Base-by-base conservation (phyloP, 2,113 vertebrate genomes). In the Haemorhous mexicanus region DNA sequence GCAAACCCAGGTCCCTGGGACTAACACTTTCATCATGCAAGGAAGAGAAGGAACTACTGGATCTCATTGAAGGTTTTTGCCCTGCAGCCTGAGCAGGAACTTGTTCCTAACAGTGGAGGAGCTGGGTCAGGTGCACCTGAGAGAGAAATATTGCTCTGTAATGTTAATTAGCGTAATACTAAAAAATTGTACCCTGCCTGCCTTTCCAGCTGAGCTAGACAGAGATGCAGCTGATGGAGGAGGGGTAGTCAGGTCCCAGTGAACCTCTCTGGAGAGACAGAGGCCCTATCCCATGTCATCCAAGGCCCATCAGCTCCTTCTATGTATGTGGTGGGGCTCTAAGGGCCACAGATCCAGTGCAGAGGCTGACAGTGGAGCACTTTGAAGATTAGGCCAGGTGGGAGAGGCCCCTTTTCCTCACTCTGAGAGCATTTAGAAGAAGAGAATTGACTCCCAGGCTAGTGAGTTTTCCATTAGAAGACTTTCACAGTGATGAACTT, bases 251-350 rank as follows among this genome's bases (percentile, higher is more conserved):
- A 52, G 46, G 6, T 64, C 41, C 18, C 28, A 58, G 7, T 35
- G 35, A 37, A 44, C 22, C 5, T 28, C 24, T 78, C 69, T 68
- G 49, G 35, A 64, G 69, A 47, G 11, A 27, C 55, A 69, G 24
- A 88, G 15, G 4, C 23, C 26, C 13, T 30, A 6, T 4, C 4
- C 0, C 6, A 2, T 16, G 17, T 23, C 24, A 37, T n/a, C 20
- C 39, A 59, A 73, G 13, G 69, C 55, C 6, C 10, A 16, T 50
- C 49, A 53, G 7, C 28, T 87, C 46, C 61, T 61, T 63, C 28
- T 22, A 23, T 18, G 7, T 8, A 1, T 30, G 12, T 43, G 32
- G 6, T 44, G 5, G 20, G 33, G 56, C 44, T 59, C 3, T 2
- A 32, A 76, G 17, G 47, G 37, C 23, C 64, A 67, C 46, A 53